Evolutionary conservation across 2,888 invertebrate genomes (phyloP), one percentile per base, ranked within the genome.

Genomic region (Galeruca laticollis): DNA sequence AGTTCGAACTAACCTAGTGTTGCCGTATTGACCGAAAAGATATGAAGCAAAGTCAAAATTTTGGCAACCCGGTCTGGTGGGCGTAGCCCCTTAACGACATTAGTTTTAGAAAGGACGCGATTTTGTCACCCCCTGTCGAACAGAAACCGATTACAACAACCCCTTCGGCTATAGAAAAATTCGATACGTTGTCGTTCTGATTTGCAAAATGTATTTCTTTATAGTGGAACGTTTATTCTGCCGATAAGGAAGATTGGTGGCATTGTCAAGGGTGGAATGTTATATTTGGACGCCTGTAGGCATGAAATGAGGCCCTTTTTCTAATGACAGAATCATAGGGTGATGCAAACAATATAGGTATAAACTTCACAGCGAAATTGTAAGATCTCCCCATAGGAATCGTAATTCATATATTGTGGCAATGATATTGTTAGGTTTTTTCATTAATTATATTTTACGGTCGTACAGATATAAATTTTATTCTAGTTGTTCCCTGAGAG

Each of bases 101-200:
- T 81, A 81, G 81, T 80, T 75, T 18, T 70, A 73, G 76, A 78
- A 81, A 77, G 82, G 80, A 81, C 77, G 77, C 80, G 81, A 82
- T 82, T 80, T 74, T 78, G 78, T 81, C 80, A 79, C 82, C 84
- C 82, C 80, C 81, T 74, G 79, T 77, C 75, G 82, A 80, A 78
- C 81, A 79, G 79, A 84, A 84, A 84, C 83, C 84, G 84, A 84
- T 84, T 84, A 84, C 84, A 85, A 84, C 84, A 85, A 84, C 85
- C 85, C 85, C 84, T 84, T 84, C 77, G 80, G 80, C 81, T 80
- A 81, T 80, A 76, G 77, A 78, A 82, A 82, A 85, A 85, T 84
- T 85, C 84, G 85, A 85, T 85, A 85, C 85, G 85, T 85, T 84
- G 85, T 85, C 85, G 84, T 78, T 82, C 78, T 80, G 82, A 84